A percentile compares a stretch with the other conserved stretches of the same genome.
Conservation (phyloP, 2,113 vertebrate species). For the Pterophyllum scalare region DNA sequence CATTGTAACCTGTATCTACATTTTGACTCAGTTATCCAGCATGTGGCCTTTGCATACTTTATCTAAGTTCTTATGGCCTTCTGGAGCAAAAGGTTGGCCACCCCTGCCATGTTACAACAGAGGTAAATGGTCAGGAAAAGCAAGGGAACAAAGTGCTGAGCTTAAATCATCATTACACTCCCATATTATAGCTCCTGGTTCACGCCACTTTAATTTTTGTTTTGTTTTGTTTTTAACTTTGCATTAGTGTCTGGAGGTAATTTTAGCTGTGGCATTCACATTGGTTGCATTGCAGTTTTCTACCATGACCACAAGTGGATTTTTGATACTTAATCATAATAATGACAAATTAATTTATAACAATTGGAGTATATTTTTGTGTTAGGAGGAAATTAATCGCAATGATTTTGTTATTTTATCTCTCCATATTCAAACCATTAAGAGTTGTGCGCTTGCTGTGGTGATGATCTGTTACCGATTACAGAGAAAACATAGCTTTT, state of each 20-base stretch:
- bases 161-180: not conserved
- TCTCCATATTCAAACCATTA: not conserved
- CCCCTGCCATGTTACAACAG: not conserved
- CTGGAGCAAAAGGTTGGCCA: not conserved
- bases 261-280: conserved; percentile 21
- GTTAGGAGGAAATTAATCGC: not conserved
- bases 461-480: conserved; percentile 10
- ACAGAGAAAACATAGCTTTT: not conserved
- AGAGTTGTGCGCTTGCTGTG: not conserved
- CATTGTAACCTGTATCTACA: not conserved
- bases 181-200: not conserved
- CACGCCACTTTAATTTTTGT: not conserved
- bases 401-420: conserved; percentile 13
- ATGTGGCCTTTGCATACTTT: not conserved
- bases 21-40: not conserved
- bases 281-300: not conserved
- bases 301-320: not conserved
- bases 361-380: not conserved
- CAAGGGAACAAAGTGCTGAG: not conserved
- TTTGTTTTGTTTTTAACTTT: not conserved
- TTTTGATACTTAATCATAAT: conserved; percentile 5
- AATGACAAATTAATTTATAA: conserved; percentile 17
- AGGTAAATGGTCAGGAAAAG: not conserved
- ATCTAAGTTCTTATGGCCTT: not conserved
- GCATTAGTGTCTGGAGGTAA: conserved; percentile 7